Evolutionary conservation across 1,140 invertebrate genomes (phyloP), one percentile per base, ranked within the genome.

Genomic region (Hyposmocoma kahamanoa): DNA sequence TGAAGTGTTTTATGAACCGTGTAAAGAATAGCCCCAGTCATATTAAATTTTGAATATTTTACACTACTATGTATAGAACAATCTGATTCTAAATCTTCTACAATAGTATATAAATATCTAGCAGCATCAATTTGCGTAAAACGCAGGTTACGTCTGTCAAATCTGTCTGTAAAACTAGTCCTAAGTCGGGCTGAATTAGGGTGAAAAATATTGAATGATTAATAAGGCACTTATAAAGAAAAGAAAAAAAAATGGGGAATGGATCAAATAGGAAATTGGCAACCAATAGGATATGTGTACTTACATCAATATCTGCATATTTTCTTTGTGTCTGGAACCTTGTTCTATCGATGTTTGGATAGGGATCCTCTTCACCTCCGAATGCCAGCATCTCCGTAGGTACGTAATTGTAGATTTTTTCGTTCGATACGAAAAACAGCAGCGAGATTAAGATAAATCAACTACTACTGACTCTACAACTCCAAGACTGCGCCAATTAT

Each of bases 201-300:
- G 39, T 42, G 39, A 42, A 42, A 42, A 42, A 42, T 42, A 21
- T 42, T 42, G 19, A 42, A 21, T 34, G 22, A 21, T 36, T 36
- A 13, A 13, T 36, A n/a, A n/a, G n/a, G 5, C 4, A 36, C 5
- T 36, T 36, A 17, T 10, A 13, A 13, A 13, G 15, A 36, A 9
- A 13, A 5, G 15, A 17, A 4, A 17, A 36, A 36, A 18, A 13
- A 8, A 8, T 17, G 8, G 32, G 32, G 32, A 36, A 36, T 36
- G 18, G 24, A 6, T 6, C 32, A 3, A 9, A 21, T 20, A 42
- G 39, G 39, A 42, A 42, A 6, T 21, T 42, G 39, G 39, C 39
- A 21, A 21, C 39, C 39, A 42, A 42, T 42, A 42, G 39, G 4
- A 20, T 21, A 20, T 20, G 21, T 42, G 39, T 42, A 42, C 39